Evolutionary conservation across 2,797 vertebrate genomes (phyloP), one percentile per base, ranked within the genome.

Genomic region (Epinephelus awoara): DNA sequence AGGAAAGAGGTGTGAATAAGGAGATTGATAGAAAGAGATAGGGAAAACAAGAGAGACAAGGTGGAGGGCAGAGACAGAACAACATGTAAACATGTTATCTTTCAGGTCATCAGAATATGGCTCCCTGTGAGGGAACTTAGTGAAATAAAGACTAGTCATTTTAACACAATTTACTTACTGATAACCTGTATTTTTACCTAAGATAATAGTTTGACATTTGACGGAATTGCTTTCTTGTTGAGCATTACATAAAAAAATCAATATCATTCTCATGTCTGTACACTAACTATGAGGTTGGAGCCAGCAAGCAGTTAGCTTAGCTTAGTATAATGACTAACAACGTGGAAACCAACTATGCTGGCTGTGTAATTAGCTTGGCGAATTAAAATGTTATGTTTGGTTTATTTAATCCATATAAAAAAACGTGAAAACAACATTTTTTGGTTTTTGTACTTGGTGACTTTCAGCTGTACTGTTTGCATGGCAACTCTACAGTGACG

Each of bases 1-100:
- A 25, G 13, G 50, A 34, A 34, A 34, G 7, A 65, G 74, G 56
- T 64, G 69, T 70, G 71, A 82, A 73, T 8, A 59, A 18, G 25
- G 59, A 66, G 27, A 65, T 6, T 25, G 47, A 46, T 40, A 19
- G 47, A n/a, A n/a, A 34, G 52, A 7, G 63, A 34, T 6, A 51
- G 6, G 18, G 46, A 27, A 34, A 67, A 75, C 2, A 40, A 34
- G 6, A 52, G 21, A 54, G 15, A 70, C 38, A 14, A 54, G 23
- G 55, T 29, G 50, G 34, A 6, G 38, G 38, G 50, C n/a, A 51
- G 17, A 73, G 47, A 61, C 9, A 54, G 25, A 61, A 44, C 18
- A 15, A 44, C 34, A 34, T 52, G 14, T 47, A 68, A 71, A 61
- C 21, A 61, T 29, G n/a, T 54, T 40, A 18, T 59, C 40, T 34